Conservation (phyloP, 2,888 invertebrate species). For the Aromia moschata region DNA sequence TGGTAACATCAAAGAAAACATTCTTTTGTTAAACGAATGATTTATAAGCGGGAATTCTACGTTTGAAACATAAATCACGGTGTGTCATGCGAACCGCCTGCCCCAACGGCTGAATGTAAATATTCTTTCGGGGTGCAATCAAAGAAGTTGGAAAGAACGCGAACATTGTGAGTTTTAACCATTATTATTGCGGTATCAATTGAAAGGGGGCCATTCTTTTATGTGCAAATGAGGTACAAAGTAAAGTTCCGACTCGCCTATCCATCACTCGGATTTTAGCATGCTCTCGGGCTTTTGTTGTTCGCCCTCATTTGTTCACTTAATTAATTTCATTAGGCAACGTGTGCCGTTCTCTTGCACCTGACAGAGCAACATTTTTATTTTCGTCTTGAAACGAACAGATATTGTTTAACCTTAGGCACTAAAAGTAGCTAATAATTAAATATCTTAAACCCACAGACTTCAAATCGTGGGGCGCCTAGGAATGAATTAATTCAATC, state of each 20-base stretch:
- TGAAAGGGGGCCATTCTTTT: slow-evolving; percentile 39
- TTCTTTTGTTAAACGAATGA: slow-evolving; percentile 44
- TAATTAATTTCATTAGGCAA: slow-evolving; percentile 25
- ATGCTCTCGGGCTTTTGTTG: slow-evolving; percentile 24
- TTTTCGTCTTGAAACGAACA: no score
- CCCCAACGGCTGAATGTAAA: slow-evolving; percentile 32
- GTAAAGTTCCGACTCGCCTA: slow-evolving; percentile 35
- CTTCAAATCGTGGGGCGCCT: no score
- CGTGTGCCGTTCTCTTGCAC: neutral
- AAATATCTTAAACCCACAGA: no score
- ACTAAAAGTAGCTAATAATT: no score
- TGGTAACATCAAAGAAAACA: slow-evolving; percentile 40
- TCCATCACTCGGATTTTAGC: slow-evolving; percentile 41
- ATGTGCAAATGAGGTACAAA: slow-evolving; percentile 40
- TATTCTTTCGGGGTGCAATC: slow-evolving; percentile 35
- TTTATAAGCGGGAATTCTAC: slow-evolving; percentile 43
- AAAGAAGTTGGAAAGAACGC: slow-evolving; percentile 33
- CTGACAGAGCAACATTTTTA: neutral
- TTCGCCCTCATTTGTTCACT: slow-evolving; percentile 23
- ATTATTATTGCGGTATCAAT: slow-evolving; percentile 40
- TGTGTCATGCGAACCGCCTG: slow-evolving; percentile 39
- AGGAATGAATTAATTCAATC: no score
- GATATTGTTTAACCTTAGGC: no score
- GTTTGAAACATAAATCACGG: slow-evolving; percentile 45
- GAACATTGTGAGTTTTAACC: slow-evolving; percentile 37